phyloP scores from a whole-genome alignment of 2,113 vertebrate species.

The Apaloderma vittatum region DNA sequence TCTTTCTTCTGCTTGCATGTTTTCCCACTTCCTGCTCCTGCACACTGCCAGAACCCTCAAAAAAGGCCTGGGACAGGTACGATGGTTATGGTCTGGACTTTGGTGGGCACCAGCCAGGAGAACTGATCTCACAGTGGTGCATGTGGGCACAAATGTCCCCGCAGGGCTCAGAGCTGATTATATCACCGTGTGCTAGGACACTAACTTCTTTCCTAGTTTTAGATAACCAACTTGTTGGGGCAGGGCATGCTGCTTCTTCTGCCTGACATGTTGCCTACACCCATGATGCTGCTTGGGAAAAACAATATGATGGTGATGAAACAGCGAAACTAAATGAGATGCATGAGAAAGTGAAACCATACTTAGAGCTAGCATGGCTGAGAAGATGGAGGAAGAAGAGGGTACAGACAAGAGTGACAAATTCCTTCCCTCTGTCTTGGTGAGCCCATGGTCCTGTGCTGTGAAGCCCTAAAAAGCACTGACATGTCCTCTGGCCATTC shows the following conservation, averaged over 20 bases:
- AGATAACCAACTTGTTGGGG: background rate
- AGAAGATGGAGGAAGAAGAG: background rate
- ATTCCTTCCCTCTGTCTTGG: background rate
- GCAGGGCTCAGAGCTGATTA: background rate
- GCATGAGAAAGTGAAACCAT: background rate
- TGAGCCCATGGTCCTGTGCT: background rate
- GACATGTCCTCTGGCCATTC: background rate
- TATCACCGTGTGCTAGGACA: background rate
- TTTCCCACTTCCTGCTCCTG: background rate
- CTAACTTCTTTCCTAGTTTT: background rate
- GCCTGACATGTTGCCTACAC: background rate
- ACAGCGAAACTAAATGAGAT: background rate
- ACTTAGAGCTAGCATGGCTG: background rate
- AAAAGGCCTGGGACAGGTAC: background rate
- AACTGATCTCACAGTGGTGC: background rate
- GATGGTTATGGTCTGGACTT: background rate
- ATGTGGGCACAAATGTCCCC: background rate
- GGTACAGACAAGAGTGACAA: background rate
- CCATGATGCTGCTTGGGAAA: background rate
- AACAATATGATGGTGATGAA: background rate
- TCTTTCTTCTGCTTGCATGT: background rate
- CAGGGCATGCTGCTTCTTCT: background rate
- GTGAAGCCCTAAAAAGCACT: background rate
- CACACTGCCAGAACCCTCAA: background rate
- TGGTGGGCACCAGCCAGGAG: background rate